Evolutionary conservation across 2,888 invertebrate species (phyloP), one percentile per base, ranked within the genome.

Genomic region (Creontiades dilutus): DNA sequence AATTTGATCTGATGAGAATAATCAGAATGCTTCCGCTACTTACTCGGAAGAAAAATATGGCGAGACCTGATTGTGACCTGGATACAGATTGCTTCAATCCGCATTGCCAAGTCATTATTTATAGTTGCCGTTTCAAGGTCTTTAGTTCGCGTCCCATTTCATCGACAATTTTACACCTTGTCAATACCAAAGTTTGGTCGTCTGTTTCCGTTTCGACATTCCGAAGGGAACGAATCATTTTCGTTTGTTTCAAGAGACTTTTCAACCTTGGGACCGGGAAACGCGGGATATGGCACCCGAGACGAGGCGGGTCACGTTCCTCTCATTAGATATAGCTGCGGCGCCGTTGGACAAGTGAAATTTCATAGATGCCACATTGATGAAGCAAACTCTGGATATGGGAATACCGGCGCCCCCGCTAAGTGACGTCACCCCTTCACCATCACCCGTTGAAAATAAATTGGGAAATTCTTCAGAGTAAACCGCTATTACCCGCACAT

Each of bases 141-240:
- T 12, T 13, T 27, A 68, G 23, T 19, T 68, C 27, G 68, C 68
- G 68, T 23, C 68, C 27, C 11, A 68, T 68, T 68, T 68, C 19
- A 68, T 23, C 23, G 68, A 27, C 68, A 23, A 68, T 68, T 68
- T 68, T 68, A 68, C 68, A 68, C 68, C 68, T 7, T 23, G 68
- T 68, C 68, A 68, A 19, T 68, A 12, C 68, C 3, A 23, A 68
- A 68, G 19, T 68, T 11, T 68, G 68, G 23, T 68, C 23, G 68
- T 68, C 68, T 68, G 68, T 68, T 68, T 68, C 68, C 68, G 68
- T 68, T 68, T 68, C 68, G 68, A 68, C 68, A 68, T 68, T 68
- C 68, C 68, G 68, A 68, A 68, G 68, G 68, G 68, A 68, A 68
- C 68, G 68, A 68, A 68, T 68, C 68, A 68, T 68, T 68, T 68